phyloP scores from a whole-genome alignment of 2,797 vertebrate species.

The Astyanax mexicanus region DNA sequence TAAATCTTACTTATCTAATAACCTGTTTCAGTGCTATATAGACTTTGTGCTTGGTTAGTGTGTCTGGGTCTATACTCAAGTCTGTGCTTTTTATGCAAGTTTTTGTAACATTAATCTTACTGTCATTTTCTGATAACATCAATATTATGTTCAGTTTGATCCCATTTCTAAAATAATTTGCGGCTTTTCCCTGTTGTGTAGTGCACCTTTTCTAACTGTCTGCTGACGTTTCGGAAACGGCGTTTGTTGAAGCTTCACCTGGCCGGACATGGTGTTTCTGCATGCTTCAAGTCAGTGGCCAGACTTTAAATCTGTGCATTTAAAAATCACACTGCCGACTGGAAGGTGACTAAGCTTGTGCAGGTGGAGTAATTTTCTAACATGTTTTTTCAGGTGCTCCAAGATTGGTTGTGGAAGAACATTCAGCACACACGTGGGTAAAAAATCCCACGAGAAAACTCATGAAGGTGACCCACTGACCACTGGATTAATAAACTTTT shows the following conservation, averaged over 20 bases:
- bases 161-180: no score
- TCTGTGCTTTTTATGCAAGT: no score
- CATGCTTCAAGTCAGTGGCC: constrained; percentile 71
- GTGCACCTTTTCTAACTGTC: constrained; percentile 75
- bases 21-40: no score
- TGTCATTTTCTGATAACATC: no score
- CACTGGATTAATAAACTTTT: no score
- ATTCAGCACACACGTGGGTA: constrained; percentile 69
- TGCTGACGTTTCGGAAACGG: constrained; percentile 77
- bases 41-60: no score
- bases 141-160: no score
- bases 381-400: constrained; percentile 70
- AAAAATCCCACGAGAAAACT: constrained; percentile 78
- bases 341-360: background rate
- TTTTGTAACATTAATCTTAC: no score
- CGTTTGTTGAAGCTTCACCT: constrained; percentile 72
- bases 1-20: no score
- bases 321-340: background rate
- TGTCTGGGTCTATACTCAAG: no score
- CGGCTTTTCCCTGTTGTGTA: constrained; percentile 42
- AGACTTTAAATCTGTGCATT: background rate
- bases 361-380: no score
- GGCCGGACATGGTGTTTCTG: constrained; percentile 61
- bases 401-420: constrained; percentile 66
- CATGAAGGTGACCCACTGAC: constrained; percentile 78